Evolutionary conservation across 2,888 invertebrate species (phyloP).

Genomic region (Embidobia sp.): DNA sequence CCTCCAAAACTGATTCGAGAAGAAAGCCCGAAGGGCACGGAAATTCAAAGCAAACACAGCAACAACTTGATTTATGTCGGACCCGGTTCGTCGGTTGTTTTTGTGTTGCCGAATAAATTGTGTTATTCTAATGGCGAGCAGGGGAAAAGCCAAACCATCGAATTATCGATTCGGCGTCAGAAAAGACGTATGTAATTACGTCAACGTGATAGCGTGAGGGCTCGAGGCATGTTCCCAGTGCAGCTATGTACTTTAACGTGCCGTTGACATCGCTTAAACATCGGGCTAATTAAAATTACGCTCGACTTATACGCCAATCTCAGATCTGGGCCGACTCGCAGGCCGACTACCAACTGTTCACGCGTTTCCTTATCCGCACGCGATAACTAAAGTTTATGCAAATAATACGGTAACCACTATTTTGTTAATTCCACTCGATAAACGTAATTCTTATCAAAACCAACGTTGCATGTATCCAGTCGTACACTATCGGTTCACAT

Average conservation of each 20-base stretch:
- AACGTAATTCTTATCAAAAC: slow-evolving; percentile 62
- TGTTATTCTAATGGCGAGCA: background rate
- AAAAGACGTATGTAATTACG: slow-evolving; percentile 61
- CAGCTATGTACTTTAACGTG: slow-evolving; percentile 61
- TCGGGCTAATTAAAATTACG: slow-evolving; percentile 75
- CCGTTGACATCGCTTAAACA: slow-evolving; percentile 73
- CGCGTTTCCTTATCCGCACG: slow-evolving; percentile 66
- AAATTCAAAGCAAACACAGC: slow-evolving; percentile 69
- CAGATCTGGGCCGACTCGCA: slow-evolving; percentile 59
- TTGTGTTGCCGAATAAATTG: too few species aligned
- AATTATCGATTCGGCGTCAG: slow-evolving; percentile 55
- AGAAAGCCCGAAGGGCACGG: slow-evolving; percentile 2
- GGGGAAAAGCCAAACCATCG: slow-evolving; percentile 13
- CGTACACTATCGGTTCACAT: slow-evolving; percentile 30
- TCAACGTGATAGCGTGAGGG: slow-evolving; percentile 62
- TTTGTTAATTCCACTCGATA: slow-evolving; percentile 62
- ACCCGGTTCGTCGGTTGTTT: too few species aligned
- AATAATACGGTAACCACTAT: slow-evolving; percentile 62
- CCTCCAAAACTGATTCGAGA: slow-evolving; percentile 70
- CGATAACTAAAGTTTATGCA: slow-evolving; percentile 65
- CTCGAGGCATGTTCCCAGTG: slow-evolving; percentile 53
- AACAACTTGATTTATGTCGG: slow-evolving; percentile 31
- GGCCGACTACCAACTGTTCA: slow-evolving; percentile 58
- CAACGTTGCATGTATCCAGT: slow-evolving; percentile 54
- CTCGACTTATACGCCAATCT: slow-evolving; percentile 66